Evolutionary conservation across 2,797 vertebrate genomes (phyloP).

Genomic region (Myripristis jacobus): DNA sequence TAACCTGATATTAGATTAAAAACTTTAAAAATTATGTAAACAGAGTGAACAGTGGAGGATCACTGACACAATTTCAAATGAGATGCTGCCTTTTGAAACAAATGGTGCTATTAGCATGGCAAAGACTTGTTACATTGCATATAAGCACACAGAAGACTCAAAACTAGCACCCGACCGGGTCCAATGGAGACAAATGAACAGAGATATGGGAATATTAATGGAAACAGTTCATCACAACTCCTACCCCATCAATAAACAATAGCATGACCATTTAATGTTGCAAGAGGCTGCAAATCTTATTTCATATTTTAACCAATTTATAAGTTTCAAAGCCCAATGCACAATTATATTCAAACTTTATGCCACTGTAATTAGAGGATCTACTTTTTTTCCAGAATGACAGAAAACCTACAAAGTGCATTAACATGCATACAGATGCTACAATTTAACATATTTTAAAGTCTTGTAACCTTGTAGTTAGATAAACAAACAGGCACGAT

Average conservation of each 20-base stretch:
- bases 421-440: slow-evolving; percentile 17
- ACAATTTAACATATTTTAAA: slow-evolving; percentile 29
- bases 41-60: neutral
- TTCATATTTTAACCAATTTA: slow-evolving; percentile 2
- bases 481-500: slow-evolving; percentile 27
- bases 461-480: neutral
- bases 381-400: neutral
- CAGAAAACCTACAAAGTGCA: slow-evolving; percentile 12
- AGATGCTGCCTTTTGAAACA: neutral
- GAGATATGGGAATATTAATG: neutral
- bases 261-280: neutral
- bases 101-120: neutral
- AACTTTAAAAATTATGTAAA: neutral
- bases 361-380: neutral
- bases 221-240: neutral
- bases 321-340: neutral
- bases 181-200: neutral
- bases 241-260: neutral
- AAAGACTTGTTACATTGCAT: neutral
- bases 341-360: slow-evolving; percentile 15
- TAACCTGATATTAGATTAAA: too few species aligned
- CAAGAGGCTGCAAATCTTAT: slow-evolving; percentile 1
- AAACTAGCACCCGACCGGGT: neutral
- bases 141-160: neutral
- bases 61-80: neutral